A percentile compares a stretch with the other conserved stretches of the same genome.
These are phyloP conservation scores for Sebastes diaconus DNA, from an alignment of 2,797 vertebrate genomes.

Conservation along the genomic window DNA sequence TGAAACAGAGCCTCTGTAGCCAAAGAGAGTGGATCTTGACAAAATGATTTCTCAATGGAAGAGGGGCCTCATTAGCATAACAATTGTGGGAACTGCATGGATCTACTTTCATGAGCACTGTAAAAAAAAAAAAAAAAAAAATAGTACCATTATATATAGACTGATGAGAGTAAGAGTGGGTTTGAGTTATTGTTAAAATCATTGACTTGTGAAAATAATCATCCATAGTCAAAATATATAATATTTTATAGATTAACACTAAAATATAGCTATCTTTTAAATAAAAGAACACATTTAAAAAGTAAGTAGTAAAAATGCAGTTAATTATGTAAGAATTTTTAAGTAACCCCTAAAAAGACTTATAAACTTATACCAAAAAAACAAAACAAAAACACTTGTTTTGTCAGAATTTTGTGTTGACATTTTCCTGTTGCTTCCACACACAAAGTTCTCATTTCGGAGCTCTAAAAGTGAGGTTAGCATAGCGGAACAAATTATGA, in stretches of 20 bases:
- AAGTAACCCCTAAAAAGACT: not conserved
- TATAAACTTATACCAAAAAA: not conserved
- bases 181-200: slow-evolving; percentile 30
- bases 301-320: not conserved
- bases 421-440: not conserved
- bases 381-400: not conserved
- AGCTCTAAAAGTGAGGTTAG: not conserved
- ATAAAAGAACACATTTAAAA: not conserved
- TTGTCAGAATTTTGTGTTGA: not conserved
- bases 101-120: slow-evolving; percentile 80
- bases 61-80: slow-evolving; percentile 85
- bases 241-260: not conserved
- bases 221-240: not conserved
- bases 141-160: slow-evolving; percentile 53
- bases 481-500: not conserved
- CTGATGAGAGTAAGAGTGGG: slow-evolving; percentile 23
- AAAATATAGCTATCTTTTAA: not conserved
- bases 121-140: slow-evolving; percentile 64
- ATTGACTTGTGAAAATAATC: not conserved
- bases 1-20: slow-evolving; percentile 73
- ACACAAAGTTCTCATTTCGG: not conserved
- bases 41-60: slow-evolving; percentile 87
- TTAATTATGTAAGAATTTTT: not conserved
- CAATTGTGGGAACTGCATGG: slow-evolving; percentile 86
- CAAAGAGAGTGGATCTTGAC: slow-evolving; percentile 80